Evolutionary conservation across 2,113 vertebrate genomes (phyloP).

Genomic region (Syngnathus typhle): DNA sequence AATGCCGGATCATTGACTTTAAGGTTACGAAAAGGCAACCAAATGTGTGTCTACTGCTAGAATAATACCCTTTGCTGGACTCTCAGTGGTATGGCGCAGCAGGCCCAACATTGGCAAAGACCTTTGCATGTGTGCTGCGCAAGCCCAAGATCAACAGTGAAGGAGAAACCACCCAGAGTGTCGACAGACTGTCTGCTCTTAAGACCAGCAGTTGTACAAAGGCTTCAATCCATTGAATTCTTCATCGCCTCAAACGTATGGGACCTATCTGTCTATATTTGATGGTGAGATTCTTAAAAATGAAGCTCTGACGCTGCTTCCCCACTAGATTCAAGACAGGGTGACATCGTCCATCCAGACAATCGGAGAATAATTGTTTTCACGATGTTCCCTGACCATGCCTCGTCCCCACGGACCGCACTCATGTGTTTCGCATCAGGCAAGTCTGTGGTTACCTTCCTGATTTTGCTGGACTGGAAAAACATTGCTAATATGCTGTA

Average conservation of each 20-base stretch:
- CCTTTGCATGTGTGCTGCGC: slow-evolving; percentile 20
- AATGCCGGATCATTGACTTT: slow-evolving; percentile 21
- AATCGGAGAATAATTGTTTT: slow-evolving; percentile 77
- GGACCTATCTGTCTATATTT: background rate
- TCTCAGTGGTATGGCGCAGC: slow-evolving; percentile 27
- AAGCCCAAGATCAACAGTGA: slow-evolving; percentile 58
- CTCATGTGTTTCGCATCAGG: slow-evolving; percentile 99
- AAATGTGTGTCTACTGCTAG: slow-evolving; percentile 16
- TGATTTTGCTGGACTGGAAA: slow-evolving; percentile 98
- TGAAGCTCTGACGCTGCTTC: slow-evolving; percentile 26
- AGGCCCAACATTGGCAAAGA: slow-evolving; percentile 38
- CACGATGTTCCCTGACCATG: slow-evolving; percentile 78
- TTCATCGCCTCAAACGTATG: slow-evolving; percentile 32
- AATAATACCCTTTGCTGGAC: slow-evolving; percentile 24
- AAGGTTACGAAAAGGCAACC: slow-evolving; percentile 26
- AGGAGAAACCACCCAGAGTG: slow-evolving; percentile 46
- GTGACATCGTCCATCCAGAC: slow-evolving; percentile 68
- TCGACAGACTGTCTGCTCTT: slow-evolving; percentile 31
- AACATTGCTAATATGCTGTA: slow-evolving; percentile 99
- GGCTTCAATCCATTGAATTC: slow-evolving; percentile 23
- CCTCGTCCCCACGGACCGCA: slow-evolving; percentile 62
- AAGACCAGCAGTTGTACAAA: slow-evolving; percentile 31
- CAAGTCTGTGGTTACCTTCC: slow-evolving; percentile 98
- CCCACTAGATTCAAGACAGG: slow-evolving; percentile 50
- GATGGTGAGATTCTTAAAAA: slow-evolving; percentile 16